Percentiles rank a stretch among this genome's conserved stretches.
Evolutionary conservation across 2,113 vertebrate genomes (phyloP).

Genomic region (Cephalophus harveyi): DNA sequence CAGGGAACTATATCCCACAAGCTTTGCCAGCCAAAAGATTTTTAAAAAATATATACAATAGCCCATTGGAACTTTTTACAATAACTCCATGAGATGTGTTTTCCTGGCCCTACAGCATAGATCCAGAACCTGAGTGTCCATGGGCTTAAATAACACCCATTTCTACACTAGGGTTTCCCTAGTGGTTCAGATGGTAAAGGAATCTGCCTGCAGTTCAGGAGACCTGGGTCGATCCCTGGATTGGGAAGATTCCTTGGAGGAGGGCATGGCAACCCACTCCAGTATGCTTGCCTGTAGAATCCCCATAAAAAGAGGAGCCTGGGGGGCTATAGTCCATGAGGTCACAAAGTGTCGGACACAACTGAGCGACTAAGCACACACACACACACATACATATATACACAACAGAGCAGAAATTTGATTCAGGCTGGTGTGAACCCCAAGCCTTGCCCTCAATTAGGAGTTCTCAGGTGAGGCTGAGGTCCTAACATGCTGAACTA

Average conservation of each 20-base stretch:
- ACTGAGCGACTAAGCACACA: fast-evolving
- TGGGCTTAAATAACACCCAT: background rate
- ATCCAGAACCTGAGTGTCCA: background rate
- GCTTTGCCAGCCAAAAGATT: background rate
- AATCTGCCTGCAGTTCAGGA: background rate
- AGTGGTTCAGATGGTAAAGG: background rate
- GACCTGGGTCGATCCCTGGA: background rate
- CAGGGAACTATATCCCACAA: background rate
- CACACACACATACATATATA: background rate
- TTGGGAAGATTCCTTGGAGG: background rate
- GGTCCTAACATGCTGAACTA: background rate
- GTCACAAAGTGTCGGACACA: background rate
- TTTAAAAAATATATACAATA: fast-evolving
- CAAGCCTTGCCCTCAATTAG: background rate
- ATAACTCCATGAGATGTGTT: fast-evolving
- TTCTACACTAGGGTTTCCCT: background rate
- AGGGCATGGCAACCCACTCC: background rate
- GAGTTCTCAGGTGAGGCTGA: background rate
- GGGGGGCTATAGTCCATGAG: background rate
- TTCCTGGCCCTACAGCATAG: background rate
- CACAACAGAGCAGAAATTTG: background rate
- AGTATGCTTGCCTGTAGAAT: background rate
- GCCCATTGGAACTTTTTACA: background rate
- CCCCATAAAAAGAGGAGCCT: background rate
- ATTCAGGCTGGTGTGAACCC: background rate